A percentile compares a stretch with the other conserved stretches of the same genome.
Conservation (phyloP, 2,888 invertebrate species). For the Hirudinaria manillensis region DNA sequence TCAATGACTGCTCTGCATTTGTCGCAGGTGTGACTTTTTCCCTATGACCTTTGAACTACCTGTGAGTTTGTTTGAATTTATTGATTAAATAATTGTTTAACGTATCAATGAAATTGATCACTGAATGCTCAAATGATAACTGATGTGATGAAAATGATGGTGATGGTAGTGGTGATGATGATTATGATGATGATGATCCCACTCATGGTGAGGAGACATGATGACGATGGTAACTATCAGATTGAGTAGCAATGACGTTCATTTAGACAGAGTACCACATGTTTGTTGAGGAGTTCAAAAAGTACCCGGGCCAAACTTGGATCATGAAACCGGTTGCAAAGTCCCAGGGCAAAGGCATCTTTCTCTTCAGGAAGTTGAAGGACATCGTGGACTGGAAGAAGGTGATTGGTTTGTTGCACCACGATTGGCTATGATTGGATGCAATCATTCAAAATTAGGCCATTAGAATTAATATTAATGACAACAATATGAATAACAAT, state of each 20-base stretch:
- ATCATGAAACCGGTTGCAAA: constrained; percentile 64
- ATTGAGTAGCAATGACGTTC: neutral
- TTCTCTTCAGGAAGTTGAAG: constrained; percentile 60
- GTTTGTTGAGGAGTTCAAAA: constrained; percentile 62
- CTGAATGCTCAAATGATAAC: neutral
- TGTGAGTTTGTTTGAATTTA: constrained; percentile 47
- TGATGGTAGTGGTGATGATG: neutral
- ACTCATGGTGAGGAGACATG: neutral
- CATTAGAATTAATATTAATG: too few relatives aligned
- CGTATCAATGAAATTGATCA: neutral
- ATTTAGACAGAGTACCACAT: constrained; percentile 60
- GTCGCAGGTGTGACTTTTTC: constrained; percentile 58
- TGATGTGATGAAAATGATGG: neutral
- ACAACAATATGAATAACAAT: too few relatives aligned
- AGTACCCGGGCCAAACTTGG: constrained; percentile 60
- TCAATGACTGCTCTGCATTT: neutral
- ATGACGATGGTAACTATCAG: neutral
- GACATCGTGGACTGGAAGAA: constrained; percentile 59
- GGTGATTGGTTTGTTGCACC: constrained; percentile 39
- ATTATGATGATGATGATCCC: neutral
- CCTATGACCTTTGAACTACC: constrained; percentile 63
- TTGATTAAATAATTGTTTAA: neutral
- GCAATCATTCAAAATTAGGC: neutral
- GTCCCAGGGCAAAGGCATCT: constrained; percentile 63
- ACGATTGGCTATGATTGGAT: neutral